Percentiles rank a stretch among this genome's conserved stretches.
Conservation (phyloP, 30 jellyfish, hydroid and myxozoan species). For the Morbakka virulenta region DNA sequence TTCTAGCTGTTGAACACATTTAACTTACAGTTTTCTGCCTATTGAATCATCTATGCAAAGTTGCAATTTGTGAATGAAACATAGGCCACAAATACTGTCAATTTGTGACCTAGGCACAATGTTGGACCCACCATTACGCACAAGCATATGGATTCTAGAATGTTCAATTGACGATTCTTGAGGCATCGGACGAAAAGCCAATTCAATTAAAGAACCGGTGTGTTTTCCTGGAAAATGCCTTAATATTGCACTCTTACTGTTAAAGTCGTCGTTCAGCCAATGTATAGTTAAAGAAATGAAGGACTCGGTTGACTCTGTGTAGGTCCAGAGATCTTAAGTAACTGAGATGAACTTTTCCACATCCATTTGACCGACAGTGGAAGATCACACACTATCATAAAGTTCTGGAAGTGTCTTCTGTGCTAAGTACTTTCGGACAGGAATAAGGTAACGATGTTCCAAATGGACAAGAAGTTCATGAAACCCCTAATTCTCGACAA, state of each 20-base stretch:
- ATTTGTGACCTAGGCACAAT: slow-evolving; percentile 42
- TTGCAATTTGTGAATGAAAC: slow-evolving; percentile 51
- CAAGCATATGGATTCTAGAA: slow-evolving; percentile 52
- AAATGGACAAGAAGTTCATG: slow-evolving; percentile 40
- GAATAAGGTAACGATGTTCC: slow-evolving; percentile 49
- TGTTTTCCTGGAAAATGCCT: slow-evolving; percentile 55
- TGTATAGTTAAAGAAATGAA: slow-evolving; percentile 49
- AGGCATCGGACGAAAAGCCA: slow-evolving; percentile 45
- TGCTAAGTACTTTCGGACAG: slow-evolving; percentile 36
- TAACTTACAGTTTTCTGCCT: slow-evolving; percentile 47
- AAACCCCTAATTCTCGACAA: slow-evolving; percentile 58
- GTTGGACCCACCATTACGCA: slow-evolving; percentile 67
- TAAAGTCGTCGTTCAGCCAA: slow-evolving; percentile 54
- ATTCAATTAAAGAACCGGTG: no score
- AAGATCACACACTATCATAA: slow-evolving; percentile 6
- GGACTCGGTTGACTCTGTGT: slow-evolving; percentile 62
- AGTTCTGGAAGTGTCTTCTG: slow-evolving; percentile 33
- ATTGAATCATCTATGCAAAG: slow-evolving; percentile 27
- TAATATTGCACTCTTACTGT: slow-evolving; percentile 50
- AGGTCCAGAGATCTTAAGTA: slow-evolving; percentile 72
- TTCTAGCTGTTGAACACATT: slow-evolving; percentile 37
- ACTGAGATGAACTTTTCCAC: slow-evolving; percentile 48
- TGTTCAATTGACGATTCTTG: slow-evolving; percentile 49
- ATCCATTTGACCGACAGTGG: slow-evolving; percentile 26
- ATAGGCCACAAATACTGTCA: slow-evolving; percentile 42